A percentile compares a stretch with the other conserved stretches of the same genome.
Evolutionary conservation across 2,888 invertebrate species (phyloP).

Genomic region (Boloria selene): DNA sequence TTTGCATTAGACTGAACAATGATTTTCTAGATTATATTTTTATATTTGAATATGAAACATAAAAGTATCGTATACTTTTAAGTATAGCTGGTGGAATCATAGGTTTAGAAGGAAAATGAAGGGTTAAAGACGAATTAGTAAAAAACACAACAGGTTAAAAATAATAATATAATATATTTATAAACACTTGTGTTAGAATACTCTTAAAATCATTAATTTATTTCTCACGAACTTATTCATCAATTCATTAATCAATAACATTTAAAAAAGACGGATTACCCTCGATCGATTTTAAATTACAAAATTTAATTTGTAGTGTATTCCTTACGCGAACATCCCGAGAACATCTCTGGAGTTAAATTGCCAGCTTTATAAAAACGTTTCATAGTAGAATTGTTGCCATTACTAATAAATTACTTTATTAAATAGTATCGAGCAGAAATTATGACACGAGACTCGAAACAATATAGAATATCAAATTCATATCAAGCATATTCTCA

Average conservation of each 20-base stretch:
- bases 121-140: conserved; percentile 70
- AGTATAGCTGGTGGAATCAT: conserved; percentile 79
- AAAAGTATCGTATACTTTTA: conserved; percentile 25
- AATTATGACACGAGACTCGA: conserved; percentile 77
- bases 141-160: conserved; percentile 77
- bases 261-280: conserved; percentile 69
- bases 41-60: conserved; percentile 8
- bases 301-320: conserved; percentile 37
- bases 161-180: conserved; percentile 83
- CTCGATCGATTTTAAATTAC: conserved; percentile 57
- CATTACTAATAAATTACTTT: conserved; percentile 42
- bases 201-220: conserved; percentile 82
- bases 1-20: not conserved
- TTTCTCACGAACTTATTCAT: conserved; percentile 80
- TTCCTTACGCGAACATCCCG: conserved; percentile 26
- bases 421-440: conserved; percentile 78
- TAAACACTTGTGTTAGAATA: conserved; percentile 83
- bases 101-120: conserved; percentile 54
- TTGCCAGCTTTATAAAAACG: conserved; percentile 43
- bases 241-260: conserved; percentile 77
- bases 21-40: not conserved
- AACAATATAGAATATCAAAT: conserved; percentile 74
- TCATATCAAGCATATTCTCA: conserved; percentile 73
- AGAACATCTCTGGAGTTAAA: conserved; percentile 30
- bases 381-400: conserved; percentile 45